Percentiles rank a stretch among this genome's conserved stretches.
phyloP scores from a whole-genome alignment of 2,888 invertebrate species.

The Prosopocoilus inquinatus region DNA sequence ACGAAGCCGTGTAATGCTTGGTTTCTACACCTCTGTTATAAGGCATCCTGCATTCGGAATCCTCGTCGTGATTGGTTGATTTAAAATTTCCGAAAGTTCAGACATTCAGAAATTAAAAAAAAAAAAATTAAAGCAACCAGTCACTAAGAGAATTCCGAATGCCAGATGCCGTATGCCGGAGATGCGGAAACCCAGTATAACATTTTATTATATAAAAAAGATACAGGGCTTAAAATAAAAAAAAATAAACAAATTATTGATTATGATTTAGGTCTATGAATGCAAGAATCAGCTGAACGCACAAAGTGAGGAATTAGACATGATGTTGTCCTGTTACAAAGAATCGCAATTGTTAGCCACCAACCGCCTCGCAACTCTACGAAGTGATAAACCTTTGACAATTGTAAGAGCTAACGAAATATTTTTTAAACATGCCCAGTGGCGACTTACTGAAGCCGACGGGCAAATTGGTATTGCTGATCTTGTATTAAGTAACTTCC shows the following conservation, averaged over 20 bases:
- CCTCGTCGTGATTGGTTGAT: too few species aligned
- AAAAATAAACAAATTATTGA: conserved; percentile 4
- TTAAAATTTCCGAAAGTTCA: too few species aligned
- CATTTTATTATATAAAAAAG: too few species aligned
- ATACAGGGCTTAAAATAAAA: conserved; percentile 9
- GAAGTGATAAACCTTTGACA: conserved; percentile 69
- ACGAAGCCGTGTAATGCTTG: too few species aligned
- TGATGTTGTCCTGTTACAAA: conserved; percentile 92
- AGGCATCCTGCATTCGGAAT: too few species aligned
- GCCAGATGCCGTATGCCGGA: too few species aligned
- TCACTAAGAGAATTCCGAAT: too few species aligned
- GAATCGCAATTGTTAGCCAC: conserved; percentile 67
- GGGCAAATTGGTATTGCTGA: conserved; percentile 98
- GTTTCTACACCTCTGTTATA: too few species aligned
- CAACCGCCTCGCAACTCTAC: conserved; percentile 61
- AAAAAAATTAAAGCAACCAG: too few species aligned
- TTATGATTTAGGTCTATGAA: conserved; percentile 66
- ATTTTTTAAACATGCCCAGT: conserved; percentile 97
- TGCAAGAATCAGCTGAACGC: conserved; percentile 86
- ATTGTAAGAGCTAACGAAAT: conserved; percentile 89
- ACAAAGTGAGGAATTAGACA: conserved; percentile 90
- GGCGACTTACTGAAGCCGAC: conserved; percentile 96
- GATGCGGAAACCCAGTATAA: too few species aligned
- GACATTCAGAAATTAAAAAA: too few species aligned
- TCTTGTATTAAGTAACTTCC: conserved; percentile 90